Base-by-base conservation (phyloP, 2,113 vertebrate genomes). In the Suncus etruscus region DNA sequence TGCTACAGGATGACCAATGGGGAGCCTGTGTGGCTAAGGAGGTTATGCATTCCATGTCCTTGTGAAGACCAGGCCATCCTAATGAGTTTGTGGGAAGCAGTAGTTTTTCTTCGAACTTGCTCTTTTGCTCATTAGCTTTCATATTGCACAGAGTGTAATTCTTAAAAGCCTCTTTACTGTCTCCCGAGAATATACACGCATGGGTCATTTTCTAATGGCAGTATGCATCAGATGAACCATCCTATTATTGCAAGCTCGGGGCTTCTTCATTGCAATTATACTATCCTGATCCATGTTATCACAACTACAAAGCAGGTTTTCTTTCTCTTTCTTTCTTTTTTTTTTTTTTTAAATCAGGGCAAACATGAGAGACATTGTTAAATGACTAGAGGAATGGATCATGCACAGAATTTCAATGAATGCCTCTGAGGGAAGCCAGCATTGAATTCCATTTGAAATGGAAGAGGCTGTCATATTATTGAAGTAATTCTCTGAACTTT, bases 361-460 rank as follows among this genome's bases (percentile, higher is more conserved):
- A 98, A 98, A 98, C 96, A 98, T 95, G 95, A 97, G 97, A 97
- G 94, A 97, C 97, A 96, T 75, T 96, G 97, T 97, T 98, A 97
- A 97, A 97, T 94, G 96, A 97, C 96, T 95, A 97, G 96, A 97
- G 95, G 95, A 97, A 96, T 48, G 96, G 95, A 94, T 90, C 29
- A 18, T 94, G 94, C 85, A 83, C 14, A 2, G 97, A 98, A 97
- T 98, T 97, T 97, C 97, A 97, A 97, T 96, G 88, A 96, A 69
- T 7, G 82, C 92, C 97, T 97, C 95, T 31, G 74, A 97, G 96
- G 90, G 87, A 95, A 96, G 84, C 10, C 39, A 89, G 86, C 80
- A 86, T 66, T 94, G 94, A 95, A 95, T 95, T 91, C 96, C 94
- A 94, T 95, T 94, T 65, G 87, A 95, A 97, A 97, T 95, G 90